Base-by-base conservation (phyloP, 2,113 vertebrate genomes). In the Murina feae region DNA sequence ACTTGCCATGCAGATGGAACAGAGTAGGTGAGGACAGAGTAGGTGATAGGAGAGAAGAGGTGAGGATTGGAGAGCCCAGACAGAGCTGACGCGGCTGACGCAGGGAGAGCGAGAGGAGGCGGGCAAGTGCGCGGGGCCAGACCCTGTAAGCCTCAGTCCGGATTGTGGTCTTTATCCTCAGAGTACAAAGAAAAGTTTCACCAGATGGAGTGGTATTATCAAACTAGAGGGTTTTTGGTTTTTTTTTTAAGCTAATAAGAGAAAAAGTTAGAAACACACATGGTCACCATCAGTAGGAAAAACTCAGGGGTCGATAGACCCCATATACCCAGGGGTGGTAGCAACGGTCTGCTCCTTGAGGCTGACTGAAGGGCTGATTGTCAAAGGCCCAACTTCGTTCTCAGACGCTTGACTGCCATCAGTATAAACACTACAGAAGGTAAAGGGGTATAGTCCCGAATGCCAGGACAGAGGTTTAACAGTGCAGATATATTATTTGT, bases 141-240 rank as follows among this genome's bases (percentile, higher is more conserved):
- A 35, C 51, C 39, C 13, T 1, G 10, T 0, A 12, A 18, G 10
- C 30, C n/a, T 1, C 21, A 20, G 21, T 0, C 11, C 9, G 21
- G 20, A 23, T 7, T 4, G 20, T 39, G 30, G n/a, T 37, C 53
- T 42, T 10, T n/a, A 8, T 5, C 42, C 63, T 20, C 12, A 35
- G 49, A 21, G 39, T 8, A n/a, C 18, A 4, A 18, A 28, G 71
- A 30, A 32, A 7, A 23, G 12, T 47, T 85, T 81, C 47, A 82
- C 37, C 60, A 17, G 60, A 69, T 35, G 68, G 68, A 65, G 21
- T 13, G 16, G 72, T 16, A 23, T 2, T 9, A 47, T 53, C 42
- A 63, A 84, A 81, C 28, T 9, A 25, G 3, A 58, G 55, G 55
- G 23, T 58, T 58, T 58, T 25, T 55, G 53, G 1, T 21, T 58